Evolutionary conservation across 35 echinoderm and acorn worm genomes (phyloP).

Genomic region (Acanthaster planci): DNA sequence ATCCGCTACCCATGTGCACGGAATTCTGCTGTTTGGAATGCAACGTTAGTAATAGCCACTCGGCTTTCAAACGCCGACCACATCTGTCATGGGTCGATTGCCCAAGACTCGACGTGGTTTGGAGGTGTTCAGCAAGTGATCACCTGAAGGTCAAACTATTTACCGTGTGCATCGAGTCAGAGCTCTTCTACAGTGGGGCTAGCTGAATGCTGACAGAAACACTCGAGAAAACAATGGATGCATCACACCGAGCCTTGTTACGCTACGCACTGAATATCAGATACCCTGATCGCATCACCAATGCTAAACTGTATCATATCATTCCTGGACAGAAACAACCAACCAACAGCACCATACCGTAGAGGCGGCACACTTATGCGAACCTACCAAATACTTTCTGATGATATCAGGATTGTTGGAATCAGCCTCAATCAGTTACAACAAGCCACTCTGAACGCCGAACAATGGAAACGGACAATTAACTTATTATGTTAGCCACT

Average conservation of each 20-base stretch:
- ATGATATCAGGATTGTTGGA: neutral
- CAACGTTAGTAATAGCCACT: neutral
- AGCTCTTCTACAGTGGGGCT: slow-evolving; percentile 10
- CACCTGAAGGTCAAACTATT: slow-evolving; percentile 5
- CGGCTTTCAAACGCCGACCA: neutral
- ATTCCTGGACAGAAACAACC: neutral
- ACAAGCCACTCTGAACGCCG: neutral
- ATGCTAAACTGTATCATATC: neutral
- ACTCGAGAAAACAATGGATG: neutral
- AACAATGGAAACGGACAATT: slow-evolving; percentile 6
- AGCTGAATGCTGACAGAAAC: neutral
- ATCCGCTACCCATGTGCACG: neutral
- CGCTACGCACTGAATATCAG: neutral
- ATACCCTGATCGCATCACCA: slow-evolving; percentile 7
- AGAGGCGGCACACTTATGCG: slow-evolving; percentile 2
- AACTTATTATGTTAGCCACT: neutral
- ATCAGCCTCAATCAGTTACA: neutral
- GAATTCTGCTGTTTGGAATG: neutral
- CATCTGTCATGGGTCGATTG: neutral
- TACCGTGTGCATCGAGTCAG: neutral
- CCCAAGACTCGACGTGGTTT: neutral
- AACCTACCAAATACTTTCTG: slow-evolving; percentile 7
- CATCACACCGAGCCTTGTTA: neutral
- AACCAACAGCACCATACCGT: neutral
- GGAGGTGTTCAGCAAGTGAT: slow-evolving; percentile 12